Conservation (phyloP, 2,888 invertebrate species). For the Agapostemon virescens region DNA sequence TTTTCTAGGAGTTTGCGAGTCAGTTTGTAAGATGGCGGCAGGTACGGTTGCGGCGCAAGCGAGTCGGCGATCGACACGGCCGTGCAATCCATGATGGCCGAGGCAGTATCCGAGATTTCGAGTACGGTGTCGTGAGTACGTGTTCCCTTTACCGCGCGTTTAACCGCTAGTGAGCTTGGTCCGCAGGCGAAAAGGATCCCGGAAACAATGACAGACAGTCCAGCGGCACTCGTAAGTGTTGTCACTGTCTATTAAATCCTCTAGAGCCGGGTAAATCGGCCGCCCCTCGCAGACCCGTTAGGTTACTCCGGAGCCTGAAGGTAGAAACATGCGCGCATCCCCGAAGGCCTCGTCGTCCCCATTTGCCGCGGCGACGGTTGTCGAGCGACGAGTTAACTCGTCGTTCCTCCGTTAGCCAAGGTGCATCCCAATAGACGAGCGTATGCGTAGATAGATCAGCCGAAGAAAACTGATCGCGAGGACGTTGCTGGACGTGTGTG, state of each 20-base stretch:
- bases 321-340: conserved; percentile 31
- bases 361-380: neutral
- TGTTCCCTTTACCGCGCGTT: conserved; percentile 51
- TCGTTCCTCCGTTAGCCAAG: neutral
- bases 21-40: conserved; percentile 50
- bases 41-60: conserved; percentile 41
- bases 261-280: conserved; percentile 43
- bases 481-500: conserved; percentile 47
- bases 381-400: neutral
- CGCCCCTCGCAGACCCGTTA: conserved; percentile 31
- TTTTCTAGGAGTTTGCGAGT: neutral
- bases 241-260: conserved; percentile 62
- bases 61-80: conserved; percentile 57
- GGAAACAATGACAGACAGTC: conserved; percentile 68
- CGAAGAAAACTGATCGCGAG: conserved; percentile 38
- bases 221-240: conserved; percentile 71
- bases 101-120: conserved; percentile 63
- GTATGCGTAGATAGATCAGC: conserved; percentile 16
- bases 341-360: conserved; percentile 8
- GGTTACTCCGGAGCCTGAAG: conserved; percentile 45
- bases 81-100: conserved; percentile 63
- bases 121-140: conserved; percentile 65
- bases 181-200: conserved; percentile 39
- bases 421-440: neutral
- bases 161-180: conserved; percentile 50